Conservation (phyloP, 2,113 vertebrate species). For the Grantiella picta region DNA sequence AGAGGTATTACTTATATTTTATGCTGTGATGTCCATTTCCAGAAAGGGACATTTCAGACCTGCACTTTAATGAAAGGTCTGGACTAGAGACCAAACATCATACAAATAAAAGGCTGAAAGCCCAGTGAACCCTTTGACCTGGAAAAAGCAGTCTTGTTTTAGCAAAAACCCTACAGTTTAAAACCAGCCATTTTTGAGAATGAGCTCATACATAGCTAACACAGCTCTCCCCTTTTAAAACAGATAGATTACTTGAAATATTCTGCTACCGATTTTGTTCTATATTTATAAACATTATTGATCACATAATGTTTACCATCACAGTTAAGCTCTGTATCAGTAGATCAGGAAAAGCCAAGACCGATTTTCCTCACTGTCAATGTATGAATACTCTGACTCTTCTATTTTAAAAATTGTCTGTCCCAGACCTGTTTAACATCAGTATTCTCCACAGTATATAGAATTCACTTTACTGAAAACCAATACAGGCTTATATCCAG, state of each 20-base stretch:
- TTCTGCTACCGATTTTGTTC: constrained; percentile 26
- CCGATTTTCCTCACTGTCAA: not conserved
- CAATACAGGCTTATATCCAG: not conserved
- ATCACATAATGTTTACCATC: too few species aligned
- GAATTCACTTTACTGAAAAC: not conserved
- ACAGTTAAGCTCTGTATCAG: constrained; percentile 15
- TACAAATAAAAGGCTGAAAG: constrained; percentile 8
- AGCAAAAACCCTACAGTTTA: not conserved
- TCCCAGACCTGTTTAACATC: not conserved
- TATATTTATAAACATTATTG: not conserved
- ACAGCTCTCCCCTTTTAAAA: not conserved
- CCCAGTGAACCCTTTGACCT: not conserved
- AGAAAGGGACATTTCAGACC: not conserved
- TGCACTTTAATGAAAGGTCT: not conserved
- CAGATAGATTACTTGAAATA: not conserved
- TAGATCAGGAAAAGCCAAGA: not conserved
- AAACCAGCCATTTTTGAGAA: not conserved
- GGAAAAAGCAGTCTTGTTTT: not conserved
- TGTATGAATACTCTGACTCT: not conserved
- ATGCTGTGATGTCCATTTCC: not conserved
- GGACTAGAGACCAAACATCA: not conserved
- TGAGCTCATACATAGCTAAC: not conserved
- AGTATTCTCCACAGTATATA: not conserved
- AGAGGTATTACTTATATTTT: constrained; percentile 25
- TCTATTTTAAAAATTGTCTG: not conserved